Percentiles rank a stretch among this genome's conserved stretches.
These are phyloP conservation scores for Nycticryphes semicollaris DNA, from an alignment of 2,113 vertebrate species.

Conservation along the genomic window DNA sequence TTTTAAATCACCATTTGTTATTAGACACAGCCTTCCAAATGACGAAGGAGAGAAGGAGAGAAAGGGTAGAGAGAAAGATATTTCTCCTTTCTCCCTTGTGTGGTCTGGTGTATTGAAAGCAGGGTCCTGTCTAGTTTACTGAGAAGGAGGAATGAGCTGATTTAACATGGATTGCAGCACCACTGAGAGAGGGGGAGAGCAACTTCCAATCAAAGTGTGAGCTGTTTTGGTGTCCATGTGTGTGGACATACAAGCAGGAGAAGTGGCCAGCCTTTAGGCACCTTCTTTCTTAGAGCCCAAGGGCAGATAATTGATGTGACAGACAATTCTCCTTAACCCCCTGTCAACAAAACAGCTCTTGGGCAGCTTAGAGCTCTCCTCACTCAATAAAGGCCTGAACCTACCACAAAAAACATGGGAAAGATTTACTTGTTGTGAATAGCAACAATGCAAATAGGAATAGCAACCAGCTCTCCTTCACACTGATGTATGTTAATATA, in stretches of 20 bases:
- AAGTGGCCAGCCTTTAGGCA: conserved; percentile 33
- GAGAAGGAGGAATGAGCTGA: conserved; percentile 61
- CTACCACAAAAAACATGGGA: conserved; percentile 10
- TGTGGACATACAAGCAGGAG: conserved; percentile 32
- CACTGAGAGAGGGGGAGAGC: conserved; percentile 35
- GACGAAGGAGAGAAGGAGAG: conserved; percentile 15
- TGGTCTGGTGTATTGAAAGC: conserved; percentile 43
- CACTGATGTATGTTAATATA: background rate
- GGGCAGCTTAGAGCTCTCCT: conserved; percentile 30
- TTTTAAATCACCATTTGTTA: conserved; percentile 26
- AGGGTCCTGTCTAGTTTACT: conserved; percentile 52
- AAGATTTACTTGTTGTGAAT: conserved; percentile 52
- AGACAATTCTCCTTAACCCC: conserved; percentile 48
- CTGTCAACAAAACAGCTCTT: conserved; percentile 50
- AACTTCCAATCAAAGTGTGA: conserved; percentile 40
- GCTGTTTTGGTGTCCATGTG: conserved; percentile 46
- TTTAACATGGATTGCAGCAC: conserved; percentile 57
- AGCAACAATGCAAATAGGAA: background rate
- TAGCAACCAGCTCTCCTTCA: background rate
- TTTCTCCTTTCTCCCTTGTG: conserved; percentile 55
- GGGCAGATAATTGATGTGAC: conserved; percentile 70
- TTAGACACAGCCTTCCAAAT: conserved; percentile 44
- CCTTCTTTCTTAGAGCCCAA: conserved; percentile 51
- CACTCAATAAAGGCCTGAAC: conserved; percentile 27
- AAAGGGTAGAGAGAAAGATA: conserved; percentile 42